These are phyloP conservation scores for Kuschelorhynchus macadamiae DNA, from an alignment of 2,888 invertebrate species.

Conservation along the genomic window DNA sequence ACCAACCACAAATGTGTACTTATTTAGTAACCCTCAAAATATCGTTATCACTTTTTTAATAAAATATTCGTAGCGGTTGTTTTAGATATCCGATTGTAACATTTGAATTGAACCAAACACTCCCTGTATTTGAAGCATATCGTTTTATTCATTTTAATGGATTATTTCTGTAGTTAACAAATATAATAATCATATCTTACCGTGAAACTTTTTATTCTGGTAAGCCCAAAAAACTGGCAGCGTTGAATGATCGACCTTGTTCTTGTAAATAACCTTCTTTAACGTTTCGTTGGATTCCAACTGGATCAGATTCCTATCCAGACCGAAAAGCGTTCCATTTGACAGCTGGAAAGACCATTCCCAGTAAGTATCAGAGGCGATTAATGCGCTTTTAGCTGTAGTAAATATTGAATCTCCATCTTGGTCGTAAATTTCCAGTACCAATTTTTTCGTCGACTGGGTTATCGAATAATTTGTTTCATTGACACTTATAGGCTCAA, in stretches of 20 bases:
- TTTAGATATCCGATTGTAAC: too few species aligned
- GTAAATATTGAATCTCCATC: constrained; percentile 66
- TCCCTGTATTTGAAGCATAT: too few species aligned
- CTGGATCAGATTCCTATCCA: constrained; percentile 70
- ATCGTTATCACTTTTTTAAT: too few species aligned
- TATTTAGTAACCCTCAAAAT: too few species aligned
- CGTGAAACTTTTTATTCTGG: constrained; percentile 72
- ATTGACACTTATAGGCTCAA: neutral
- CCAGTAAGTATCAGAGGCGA: constrained; percentile 75
- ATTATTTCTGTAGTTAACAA: too few species aligned
- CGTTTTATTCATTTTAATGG: too few species aligned
- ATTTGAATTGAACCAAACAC: too few species aligned
- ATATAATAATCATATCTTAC: too few species aligned
- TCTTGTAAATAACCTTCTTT: constrained; percentile 69
- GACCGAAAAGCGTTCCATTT: constrained; percentile 72
- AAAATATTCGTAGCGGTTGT: too few species aligned
- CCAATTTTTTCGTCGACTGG: constrained; percentile 50
- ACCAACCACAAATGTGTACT: too few species aligned
- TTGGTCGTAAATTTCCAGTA: constrained; percentile 55
- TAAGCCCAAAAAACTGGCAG: constrained; percentile 72
- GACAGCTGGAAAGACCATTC: constrained; percentile 74
- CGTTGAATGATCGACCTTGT: constrained; percentile 67
- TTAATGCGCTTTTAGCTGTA: constrained; percentile 73
- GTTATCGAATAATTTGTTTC: constrained; percentile 53
- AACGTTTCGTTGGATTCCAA: constrained; percentile 62